Conservation (phyloP, 2,888 invertebrate species). For the Aethes cnicana region DNA sequence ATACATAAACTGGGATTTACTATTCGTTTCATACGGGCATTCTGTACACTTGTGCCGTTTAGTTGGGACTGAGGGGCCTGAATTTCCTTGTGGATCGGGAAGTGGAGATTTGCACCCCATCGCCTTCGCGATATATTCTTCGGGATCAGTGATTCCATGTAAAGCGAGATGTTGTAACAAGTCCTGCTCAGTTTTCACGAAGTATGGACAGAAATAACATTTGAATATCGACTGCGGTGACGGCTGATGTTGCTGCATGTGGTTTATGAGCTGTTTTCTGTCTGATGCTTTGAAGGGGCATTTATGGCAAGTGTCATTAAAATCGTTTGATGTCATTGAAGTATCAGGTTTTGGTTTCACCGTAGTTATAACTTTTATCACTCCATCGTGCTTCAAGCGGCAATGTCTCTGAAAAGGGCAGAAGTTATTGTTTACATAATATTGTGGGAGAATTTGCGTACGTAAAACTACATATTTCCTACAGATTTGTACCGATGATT, state of each 20-base stretch:
- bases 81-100: slow-evolving; percentile 43
- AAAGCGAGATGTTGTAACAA: slow-evolving; percentile 86
- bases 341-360: slow-evolving; percentile 73
- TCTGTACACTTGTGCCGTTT: slow-evolving; percentile 90
- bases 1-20: slow-evolving; percentile 92
- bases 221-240: slow-evolving; percentile 87
- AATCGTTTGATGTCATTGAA: slow-evolving; percentile 52
- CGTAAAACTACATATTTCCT: too few relatives aligned
- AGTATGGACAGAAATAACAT: slow-evolving; percentile 91
- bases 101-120: slow-evolving; percentile 64
- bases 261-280: slow-evolving; percentile 82
- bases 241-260: slow-evolving; percentile 87
- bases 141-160: slow-evolving; percentile 84
- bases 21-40: slow-evolving; percentile 93
- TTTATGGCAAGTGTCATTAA: slow-evolving; percentile 82
- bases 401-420: slow-evolving; percentile 85
- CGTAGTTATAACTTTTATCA: slow-evolving; percentile 85
- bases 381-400: slow-evolving; percentile 89
- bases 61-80: slow-evolving; percentile 50
- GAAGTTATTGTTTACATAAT: too few relatives aligned
- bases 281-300: slow-evolving; percentile 88
- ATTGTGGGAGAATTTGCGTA: too few relatives aligned
- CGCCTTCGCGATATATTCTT: slow-evolving; percentile 78
- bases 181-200: slow-evolving; percentile 86
- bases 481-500: too few relatives aligned